Conservation (phyloP, 2,113 vertebrate species). For the Paedocypris sp. region DNA sequence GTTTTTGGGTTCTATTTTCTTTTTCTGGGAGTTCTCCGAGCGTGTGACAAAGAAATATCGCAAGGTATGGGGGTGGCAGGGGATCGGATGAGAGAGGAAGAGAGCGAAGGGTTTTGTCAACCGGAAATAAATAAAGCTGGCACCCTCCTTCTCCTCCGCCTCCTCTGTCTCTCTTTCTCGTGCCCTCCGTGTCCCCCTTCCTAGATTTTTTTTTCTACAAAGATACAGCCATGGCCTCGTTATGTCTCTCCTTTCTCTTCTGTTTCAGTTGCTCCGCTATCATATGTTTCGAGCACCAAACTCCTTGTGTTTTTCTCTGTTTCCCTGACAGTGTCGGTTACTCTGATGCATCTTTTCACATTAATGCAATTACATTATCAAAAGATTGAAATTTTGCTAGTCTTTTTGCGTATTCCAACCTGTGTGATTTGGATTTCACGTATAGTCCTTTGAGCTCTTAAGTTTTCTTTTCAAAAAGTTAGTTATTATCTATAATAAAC, state of each 20-base stretch:
- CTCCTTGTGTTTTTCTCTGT: not conserved
- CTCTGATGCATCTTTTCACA: not conserved
- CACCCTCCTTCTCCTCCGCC: constrained; percentile 31
- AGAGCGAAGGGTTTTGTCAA: constrained; percentile 41
- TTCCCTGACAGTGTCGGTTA: not conserved
- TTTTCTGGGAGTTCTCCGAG: not conserved
- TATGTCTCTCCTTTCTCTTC: constrained; percentile 22
- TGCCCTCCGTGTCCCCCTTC: constrained; percentile 23
- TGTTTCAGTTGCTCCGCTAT: constrained; percentile 1
- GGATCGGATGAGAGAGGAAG: not conserved
- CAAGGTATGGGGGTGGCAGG: constrained; percentile 1
- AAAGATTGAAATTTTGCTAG: not conserved
- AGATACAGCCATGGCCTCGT: constrained; percentile 18
- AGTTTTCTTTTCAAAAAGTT: no score
- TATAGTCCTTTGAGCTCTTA: no score
- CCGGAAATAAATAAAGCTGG: constrained; percentile 46
- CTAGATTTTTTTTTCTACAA: constrained; percentile 20
- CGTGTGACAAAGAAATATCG: constrained; percentile 16
- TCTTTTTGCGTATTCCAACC: not conserved
- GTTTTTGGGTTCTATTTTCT: constrained; percentile 13
- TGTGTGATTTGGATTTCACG: not conserved
- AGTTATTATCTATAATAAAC: no score
- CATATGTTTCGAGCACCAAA: not conserved
- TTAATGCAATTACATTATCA: not conserved
- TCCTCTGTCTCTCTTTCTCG: constrained; percentile 12